Percentiles rank a stretch among this genome's conserved stretches.
Evolutionary conservation across 2,113 vertebrate genomes (phyloP).

Genomic region (Tachysurus fulvidraco): DNA sequence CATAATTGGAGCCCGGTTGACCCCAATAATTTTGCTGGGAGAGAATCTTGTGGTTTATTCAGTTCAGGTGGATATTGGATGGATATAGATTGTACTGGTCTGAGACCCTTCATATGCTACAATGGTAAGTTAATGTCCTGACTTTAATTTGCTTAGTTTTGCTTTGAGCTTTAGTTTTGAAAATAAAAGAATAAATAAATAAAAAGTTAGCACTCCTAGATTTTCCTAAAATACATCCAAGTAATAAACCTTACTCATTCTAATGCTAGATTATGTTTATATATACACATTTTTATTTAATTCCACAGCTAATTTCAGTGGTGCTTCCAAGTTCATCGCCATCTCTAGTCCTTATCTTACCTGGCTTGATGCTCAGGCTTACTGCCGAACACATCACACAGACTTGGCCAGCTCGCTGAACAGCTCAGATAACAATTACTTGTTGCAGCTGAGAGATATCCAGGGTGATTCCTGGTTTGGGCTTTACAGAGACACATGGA

Average conservation of each 20-base stretch:
- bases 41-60: neutral
- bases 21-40: neutral
- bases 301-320: slow-evolving; percentile 2
- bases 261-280: too few relatives aligned
- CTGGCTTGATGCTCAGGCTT: slow-evolving; percentile 26
- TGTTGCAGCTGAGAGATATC: too few relatives aligned
- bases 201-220: too few relatives aligned
- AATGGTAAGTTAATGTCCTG: neutral
- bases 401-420: too few relatives aligned
- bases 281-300: neutral
- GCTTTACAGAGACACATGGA: neutral
- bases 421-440: too few relatives aligned
- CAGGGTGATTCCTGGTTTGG: too few relatives aligned
- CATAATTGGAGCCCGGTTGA: neutral
- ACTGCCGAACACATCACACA: too few relatives aligned
- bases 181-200: neutral
- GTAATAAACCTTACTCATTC: too few relatives aligned
- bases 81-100: neutral
- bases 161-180: too few relatives aligned
- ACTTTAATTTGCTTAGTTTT: too few relatives aligned
- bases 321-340: neutral
- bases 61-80: neutral
- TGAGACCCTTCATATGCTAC: slow-evolving; percentile 3
- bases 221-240: too few relatives aligned
- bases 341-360: neutral